Evolutionary conservation across 2,888 invertebrate species (phyloP).

Genomic region (Eupeodes luniger): DNA sequence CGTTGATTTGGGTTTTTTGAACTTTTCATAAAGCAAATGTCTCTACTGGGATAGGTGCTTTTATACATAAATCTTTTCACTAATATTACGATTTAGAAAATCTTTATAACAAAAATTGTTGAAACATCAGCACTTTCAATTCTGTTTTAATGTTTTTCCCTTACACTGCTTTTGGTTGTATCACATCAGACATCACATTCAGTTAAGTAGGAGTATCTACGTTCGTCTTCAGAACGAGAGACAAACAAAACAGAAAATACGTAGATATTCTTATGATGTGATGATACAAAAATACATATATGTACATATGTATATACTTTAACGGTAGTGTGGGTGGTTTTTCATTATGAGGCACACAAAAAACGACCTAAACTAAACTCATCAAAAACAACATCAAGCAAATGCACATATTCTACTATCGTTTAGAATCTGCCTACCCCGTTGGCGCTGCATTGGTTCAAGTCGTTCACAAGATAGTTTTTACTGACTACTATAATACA

Average conservation of each 20-base stretch:
- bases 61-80: constrained; percentile 8
- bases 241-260: constrained; percentile 13
- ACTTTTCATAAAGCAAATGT: background rate
- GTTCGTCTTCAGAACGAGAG: constrained; percentile 31
- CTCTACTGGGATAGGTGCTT: background rate
- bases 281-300: background rate
- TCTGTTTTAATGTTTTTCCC: constrained; percentile 11
- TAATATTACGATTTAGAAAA: background rate
- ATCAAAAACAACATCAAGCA: constrained; percentile 45
- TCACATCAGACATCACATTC: background rate
- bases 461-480: constrained; percentile 48
- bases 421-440: constrained; percentile 29
- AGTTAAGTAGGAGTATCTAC: background rate
- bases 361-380: constrained; percentile 54
- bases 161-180: constrained; percentile 7
- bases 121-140: background rate
- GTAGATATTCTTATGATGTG: background rate
- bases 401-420: constrained; percentile 10
- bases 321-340: constrained; percentile 54
- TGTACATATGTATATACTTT: background rate
- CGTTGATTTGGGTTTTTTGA: background rate
- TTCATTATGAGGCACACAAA: constrained; percentile 52
- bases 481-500: constrained; percentile 19
- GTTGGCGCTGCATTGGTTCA: background rate
- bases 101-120: background rate